Base-by-base conservation (phyloP, 2,888 invertebrate species). In the Notodonta dromedarius region DNA sequence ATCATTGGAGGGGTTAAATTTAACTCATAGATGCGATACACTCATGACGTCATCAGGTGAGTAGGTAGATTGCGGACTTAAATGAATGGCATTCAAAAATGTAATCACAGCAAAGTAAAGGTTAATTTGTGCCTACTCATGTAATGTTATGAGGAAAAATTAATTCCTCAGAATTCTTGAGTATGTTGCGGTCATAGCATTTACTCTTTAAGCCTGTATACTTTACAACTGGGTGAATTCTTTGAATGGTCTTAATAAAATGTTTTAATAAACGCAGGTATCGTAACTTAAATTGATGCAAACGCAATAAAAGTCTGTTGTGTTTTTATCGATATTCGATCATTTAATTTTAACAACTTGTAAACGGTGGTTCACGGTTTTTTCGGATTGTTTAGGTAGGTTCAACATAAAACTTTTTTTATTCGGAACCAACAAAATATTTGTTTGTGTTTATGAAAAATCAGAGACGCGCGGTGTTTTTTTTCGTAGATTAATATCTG, bases 121-220 rank as follows among this genome's bases (percentile, higher is more conserved):
- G 46, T n/a, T 46, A 46, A 46, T 46, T 46, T 46, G 46, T 46
- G 46, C 13, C 13, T n/a, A n/a, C 46, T 46, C 46, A 11, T 46
- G 46, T 7, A 46, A 46, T n/a, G 46, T 46, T 5, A 5, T 16
- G 46, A 60, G 51, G 58, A 68, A 61, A 40, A 54, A 16, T 13
- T 46, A 9, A 32, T 42, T 59, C 60, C 59, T 8, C 44, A 51
- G 56, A 69, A 59, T 69, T 57, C 51, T 62, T 48, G 48, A 50
- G 24, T 24, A 40, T 5, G 16, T 16, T 16, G 50, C 14, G 50
- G 50, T 50, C 14, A n/a, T 24, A 50, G 16, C 4, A 9, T 46
- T n/a, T 46, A 46, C 46, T 46, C n/a, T 46, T 46, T 46, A 46
- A n/a, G 46, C 4, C 5, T 46, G 46, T 6, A 4, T 46, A 5